phyloP scores from a whole-genome alignment of 2,113 vertebrate genomes.

The Osmerus eperlanus region DNA sequence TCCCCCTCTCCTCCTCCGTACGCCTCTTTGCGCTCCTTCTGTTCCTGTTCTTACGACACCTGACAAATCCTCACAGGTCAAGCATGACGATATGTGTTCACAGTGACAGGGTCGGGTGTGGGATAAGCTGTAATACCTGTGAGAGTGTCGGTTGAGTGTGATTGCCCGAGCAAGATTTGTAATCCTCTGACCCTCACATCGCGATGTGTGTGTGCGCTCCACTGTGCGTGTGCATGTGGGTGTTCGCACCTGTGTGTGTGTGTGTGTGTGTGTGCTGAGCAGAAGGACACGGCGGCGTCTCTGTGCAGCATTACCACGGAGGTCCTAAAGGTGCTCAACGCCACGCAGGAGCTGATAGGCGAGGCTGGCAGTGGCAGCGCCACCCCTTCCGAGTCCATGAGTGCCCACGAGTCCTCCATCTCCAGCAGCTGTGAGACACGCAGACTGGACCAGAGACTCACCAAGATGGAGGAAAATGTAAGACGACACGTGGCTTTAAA shows the following conservation, averaged over 20 bases:
- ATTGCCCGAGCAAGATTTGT: no score
- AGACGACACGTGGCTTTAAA: not conserved
- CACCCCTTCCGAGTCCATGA: conserved; percentile 15
- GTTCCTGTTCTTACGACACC: not conserved
- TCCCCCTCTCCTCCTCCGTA: not conserved
- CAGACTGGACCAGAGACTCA: conserved; percentile 86
- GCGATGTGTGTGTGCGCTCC: conserved; percentile 3
- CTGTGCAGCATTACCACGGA: conserved; percentile 97
- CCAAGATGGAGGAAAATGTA: conserved; percentile 93
- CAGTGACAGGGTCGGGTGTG: not conserved
- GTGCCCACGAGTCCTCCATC: conserved; percentile 56
- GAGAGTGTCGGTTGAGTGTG: not conserved
- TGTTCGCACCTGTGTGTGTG: conserved; percentile 29
- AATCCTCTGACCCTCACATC: no score
- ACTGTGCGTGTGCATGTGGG: conserved; percentile 2
- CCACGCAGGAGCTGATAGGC: conserved; percentile 90
- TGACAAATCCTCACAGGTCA: conserved; percentile 13
- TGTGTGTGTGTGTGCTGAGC: conserved; percentile 50
- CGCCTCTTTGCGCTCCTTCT: not conserved
- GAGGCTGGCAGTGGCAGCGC: conserved; percentile 57
- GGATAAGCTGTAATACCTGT: not conserved
- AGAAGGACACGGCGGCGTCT: conserved; percentile 94
- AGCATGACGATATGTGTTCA: conserved; percentile 15
- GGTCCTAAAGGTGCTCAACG: conserved; percentile 92
- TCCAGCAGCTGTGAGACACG: conserved; percentile 69